Evolutionary conservation across 2,113 vertebrate genomes (phyloP).

Genomic region (Perccottus glenii): DNA sequence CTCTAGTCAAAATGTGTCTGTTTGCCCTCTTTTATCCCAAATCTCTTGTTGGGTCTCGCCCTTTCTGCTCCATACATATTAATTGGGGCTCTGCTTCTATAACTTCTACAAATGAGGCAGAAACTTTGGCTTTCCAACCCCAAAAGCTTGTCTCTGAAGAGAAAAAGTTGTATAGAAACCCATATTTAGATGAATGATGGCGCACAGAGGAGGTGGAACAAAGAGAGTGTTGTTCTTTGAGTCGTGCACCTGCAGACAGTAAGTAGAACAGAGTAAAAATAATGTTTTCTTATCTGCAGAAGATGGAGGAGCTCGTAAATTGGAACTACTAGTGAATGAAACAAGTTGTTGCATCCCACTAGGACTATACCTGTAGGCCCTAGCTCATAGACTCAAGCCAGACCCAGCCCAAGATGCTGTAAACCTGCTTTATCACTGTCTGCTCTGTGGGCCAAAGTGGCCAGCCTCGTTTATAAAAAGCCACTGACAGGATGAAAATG

Average conservation of each 20-base stretch:
- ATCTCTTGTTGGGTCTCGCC: neutral
- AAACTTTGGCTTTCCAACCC: neutral
- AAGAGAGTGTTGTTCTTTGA: neutral
- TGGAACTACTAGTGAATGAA: constrained; percentile 45
- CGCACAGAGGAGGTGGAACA: neutral
- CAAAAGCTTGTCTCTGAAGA: neutral
- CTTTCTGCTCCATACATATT: constrained; percentile 22
- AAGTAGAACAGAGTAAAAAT: constrained; percentile 58
- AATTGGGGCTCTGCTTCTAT: neutral
- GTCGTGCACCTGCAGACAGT: constrained; percentile 54
- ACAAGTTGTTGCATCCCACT: constrained; percentile 24
- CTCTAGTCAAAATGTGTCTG: constrained; percentile 24
- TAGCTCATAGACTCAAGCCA: constrained; percentile 4
- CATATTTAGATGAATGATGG: constrained; percentile 27
- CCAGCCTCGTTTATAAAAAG: constrained; percentile 12
- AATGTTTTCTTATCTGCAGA: constrained; percentile 36
- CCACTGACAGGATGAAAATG: constrained; percentile 12
- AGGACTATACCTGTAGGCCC: constrained; percentile 17
- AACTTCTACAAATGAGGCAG: constrained; percentile 5
- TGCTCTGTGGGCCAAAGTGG: neutral
- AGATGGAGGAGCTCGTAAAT: constrained; percentile 50
- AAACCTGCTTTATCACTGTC: constrained; percentile 39
- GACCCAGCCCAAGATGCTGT: constrained; percentile 12
- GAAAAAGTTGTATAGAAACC: neutral
- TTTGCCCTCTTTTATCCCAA: constrained; percentile 3